A percentile compares a stretch with the other conserved stretches of the same genome.
phyloP scores from a whole-genome alignment of 1,140 invertebrate species.

The Philopotamus ludificatus region DNA sequence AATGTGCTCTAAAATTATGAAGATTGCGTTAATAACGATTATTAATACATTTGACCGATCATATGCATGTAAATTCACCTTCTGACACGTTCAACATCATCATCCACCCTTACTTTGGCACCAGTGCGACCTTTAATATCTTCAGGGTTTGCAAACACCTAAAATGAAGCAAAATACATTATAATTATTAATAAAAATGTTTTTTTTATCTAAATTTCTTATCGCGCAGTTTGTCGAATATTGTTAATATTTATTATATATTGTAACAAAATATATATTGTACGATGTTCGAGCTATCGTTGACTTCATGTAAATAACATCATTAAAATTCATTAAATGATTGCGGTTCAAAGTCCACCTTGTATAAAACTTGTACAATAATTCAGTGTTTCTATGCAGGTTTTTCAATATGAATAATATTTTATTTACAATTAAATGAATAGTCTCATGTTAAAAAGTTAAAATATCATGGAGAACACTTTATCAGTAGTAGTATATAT shows the following conservation, averaged over 20 bases:
- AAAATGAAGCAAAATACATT: conserved; percentile 2
- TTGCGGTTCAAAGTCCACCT: too few species aligned
- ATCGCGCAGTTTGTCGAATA: too few species aligned
- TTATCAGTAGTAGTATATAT: not conserved
- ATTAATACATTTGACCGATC: not conserved
- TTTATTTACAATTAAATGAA: not conserved
- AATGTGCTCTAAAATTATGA: conserved; percentile 60
- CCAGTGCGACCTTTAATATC: conserved; percentile 44
- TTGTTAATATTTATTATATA: too few species aligned
- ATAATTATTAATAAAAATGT: too few species aligned
- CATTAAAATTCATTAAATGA: too few species aligned
- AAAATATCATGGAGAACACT: not conserved
- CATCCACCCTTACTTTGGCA: conserved; percentile 54
- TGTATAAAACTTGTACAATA: too few species aligned
- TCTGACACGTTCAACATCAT: conserved; percentile 57
- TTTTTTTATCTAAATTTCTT: too few species aligned
- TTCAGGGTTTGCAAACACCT: conserved; percentile 54
- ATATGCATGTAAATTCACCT: conserved; percentile 29
- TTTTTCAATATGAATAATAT: not conserved
- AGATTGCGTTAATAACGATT: conserved; percentile 1
- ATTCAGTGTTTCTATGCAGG: too few species aligned
- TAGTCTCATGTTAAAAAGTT: not conserved
- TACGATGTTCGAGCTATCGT: too few species aligned
- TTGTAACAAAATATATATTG: too few species aligned
- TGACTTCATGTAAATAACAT: too few species aligned